Percentiles rank a stretch among this genome's conserved stretches.
Evolutionary conservation across 2,888 invertebrate genomes (phyloP).

Genomic region (Agrotis segetum): DNA sequence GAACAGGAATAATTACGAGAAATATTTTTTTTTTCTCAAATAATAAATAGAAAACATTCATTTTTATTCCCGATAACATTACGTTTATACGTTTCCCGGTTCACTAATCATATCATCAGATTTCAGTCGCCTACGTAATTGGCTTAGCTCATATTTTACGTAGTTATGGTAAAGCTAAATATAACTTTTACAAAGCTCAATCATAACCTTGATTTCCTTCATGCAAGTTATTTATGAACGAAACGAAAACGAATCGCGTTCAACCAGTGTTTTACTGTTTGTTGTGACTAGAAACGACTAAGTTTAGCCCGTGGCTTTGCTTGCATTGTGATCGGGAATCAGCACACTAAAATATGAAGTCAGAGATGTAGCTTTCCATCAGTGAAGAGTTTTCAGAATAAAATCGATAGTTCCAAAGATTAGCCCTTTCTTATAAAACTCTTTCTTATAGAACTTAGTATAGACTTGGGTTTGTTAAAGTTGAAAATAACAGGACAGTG

Average conservation of each 20-base stretch:
- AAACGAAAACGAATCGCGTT: conserved; percentile 21
- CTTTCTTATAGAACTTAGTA: background rate
- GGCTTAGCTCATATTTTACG: conserved; percentile 28
- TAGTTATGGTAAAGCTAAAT: conserved; percentile 59
- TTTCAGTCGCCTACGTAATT: conserved; percentile 28
- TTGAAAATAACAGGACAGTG: conserved; percentile 12
- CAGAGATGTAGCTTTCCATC: background rate
- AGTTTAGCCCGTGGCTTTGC: background rate
- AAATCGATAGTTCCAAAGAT: background rate
- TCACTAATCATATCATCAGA: conserved; percentile 1
- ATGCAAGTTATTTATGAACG: conserved; percentile 29
- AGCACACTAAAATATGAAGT: too few relatives aligned
- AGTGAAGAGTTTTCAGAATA: background rate
- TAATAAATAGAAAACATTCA: background rate
- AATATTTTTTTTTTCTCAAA: background rate
- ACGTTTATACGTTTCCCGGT: conserved; percentile 5
- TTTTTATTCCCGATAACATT: background rate
- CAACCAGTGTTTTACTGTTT: conserved; percentile 9
- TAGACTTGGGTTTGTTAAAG: background rate
- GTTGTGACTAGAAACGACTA: conserved; percentile 16
- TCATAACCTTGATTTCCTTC: conserved; percentile 51
- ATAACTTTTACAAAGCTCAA: conserved; percentile 53
- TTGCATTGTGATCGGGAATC: background rate
- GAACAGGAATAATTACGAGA: background rate
- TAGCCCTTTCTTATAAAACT: background rate